Conservation (phyloP, 2,888 invertebrate genomes). For the Deroplatys truncata region DNA sequence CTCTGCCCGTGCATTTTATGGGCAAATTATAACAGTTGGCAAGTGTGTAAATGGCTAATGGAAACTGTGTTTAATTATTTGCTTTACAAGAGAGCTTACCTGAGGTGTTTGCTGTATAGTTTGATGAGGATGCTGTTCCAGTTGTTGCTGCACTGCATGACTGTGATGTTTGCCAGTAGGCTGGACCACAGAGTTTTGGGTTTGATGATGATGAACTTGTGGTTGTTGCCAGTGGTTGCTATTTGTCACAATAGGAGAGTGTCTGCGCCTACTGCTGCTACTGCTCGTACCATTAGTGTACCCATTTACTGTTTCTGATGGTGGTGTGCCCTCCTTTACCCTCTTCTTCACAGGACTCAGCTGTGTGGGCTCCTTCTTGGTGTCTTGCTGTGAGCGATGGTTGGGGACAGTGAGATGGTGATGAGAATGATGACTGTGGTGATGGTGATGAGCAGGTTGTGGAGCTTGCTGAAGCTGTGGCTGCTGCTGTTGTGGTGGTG, state of each 20-base stretch:
- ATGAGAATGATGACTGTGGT: constrained; percentile 42
- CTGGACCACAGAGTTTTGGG: constrained; percentile 56
- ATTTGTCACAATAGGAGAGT: constrained; percentile 18
- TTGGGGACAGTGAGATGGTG: constrained; percentile 56
- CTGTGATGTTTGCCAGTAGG: constrained; percentile 66
- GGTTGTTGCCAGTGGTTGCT: constrained; percentile 19
- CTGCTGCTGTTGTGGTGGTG: constrained; percentile 1
- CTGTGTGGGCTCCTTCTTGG: constrained; percentile 75
- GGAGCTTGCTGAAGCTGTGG: constrained; percentile 42
- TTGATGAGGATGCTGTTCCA: constrained; percentile 35
- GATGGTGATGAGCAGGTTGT: constrained; percentile 42
- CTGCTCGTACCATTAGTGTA: constrained; percentile 5
- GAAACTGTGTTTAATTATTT: too few species aligned
- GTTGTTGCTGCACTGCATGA: constrained; percentile 44
- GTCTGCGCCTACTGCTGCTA: constrained; percentile 22
- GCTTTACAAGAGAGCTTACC: constrained; percentile 23
- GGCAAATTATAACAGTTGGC: too few species aligned
- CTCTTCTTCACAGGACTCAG: constrained; percentile 95
- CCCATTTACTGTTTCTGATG: constrained; percentile 41
- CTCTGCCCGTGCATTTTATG: too few species aligned
- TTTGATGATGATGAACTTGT: constrained; percentile 2
- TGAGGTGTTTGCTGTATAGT: constrained; percentile 38
- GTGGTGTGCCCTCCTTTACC: constrained; percentile 93
- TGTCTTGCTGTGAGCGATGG: constrained; percentile 38
- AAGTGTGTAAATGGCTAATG: too few species aligned